Percentiles rank a stretch among this genome's conserved stretches.
These are phyloP conservation scores for Candoia aspera DNA, from an alignment of 2,113 vertebrate genomes.

Conservation along the genomic window DNA sequence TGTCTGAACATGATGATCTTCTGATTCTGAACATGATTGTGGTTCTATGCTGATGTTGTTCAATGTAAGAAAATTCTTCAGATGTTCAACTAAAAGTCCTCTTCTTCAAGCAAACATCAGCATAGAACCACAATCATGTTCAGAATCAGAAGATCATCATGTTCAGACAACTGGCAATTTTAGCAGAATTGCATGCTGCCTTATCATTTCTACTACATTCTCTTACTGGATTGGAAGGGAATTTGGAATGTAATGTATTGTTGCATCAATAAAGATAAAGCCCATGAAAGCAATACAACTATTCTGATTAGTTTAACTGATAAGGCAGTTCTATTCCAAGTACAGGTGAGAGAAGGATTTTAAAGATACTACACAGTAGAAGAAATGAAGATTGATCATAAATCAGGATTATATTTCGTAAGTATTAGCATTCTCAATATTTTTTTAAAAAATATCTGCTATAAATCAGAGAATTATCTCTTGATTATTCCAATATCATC, in stretches of 20 bases:
- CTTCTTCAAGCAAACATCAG: not conserved
- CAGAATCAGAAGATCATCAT: not conserved
- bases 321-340: not conserved
- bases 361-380: fast-evolving
- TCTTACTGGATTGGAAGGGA: not conserved
- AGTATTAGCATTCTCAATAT: not conserved
- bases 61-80: conserved; percentile 26
- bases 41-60: conserved; percentile 27
- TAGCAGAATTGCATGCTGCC: not conserved
- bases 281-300: not conserved
- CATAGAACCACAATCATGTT: conserved; percentile 6
- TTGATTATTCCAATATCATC: not conserved
- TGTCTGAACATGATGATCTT: not conserved
- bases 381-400: not conserved
- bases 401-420: not conserved
- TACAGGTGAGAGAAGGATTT: not conserved
- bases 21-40: not conserved
- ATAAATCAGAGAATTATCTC: not conserved
- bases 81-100: not conserved
- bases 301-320: conserved; percentile 20
- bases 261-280: conserved; percentile 1
- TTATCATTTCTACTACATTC: not conserved
- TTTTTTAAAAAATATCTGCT: not conserved
- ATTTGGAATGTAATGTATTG: not conserved
- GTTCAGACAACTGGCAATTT: conserved; percentile 6